Evolutionary conservation across 2,113 vertebrate genomes (phyloP).

Genomic region (Trematomus loennbergii): DNA sequence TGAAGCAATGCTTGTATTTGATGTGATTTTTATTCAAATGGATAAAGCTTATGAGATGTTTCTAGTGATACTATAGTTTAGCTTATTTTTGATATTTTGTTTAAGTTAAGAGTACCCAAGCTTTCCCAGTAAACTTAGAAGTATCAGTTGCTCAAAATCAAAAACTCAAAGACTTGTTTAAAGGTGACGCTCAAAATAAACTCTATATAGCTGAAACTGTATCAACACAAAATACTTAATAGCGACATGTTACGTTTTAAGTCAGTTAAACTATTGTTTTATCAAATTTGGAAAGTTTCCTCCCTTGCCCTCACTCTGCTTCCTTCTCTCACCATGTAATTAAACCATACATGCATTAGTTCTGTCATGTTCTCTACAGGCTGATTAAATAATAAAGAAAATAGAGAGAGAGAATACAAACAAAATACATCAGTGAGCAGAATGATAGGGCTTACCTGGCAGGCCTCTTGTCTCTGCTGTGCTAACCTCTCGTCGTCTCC

Average conservation of each 20-base stretch:
- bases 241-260: background rate
- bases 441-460: conserved; percentile 83
- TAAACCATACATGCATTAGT: background rate
- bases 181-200: background rate
- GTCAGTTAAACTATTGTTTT: background rate
- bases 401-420: background rate
- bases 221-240: background rate
- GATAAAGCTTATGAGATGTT: too few species aligned
- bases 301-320: background rate
- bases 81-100: background rate
- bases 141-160: background rate
- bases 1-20: too few species aligned
- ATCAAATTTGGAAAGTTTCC: background rate
- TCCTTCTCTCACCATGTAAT: background rate
- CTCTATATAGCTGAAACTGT: background rate
- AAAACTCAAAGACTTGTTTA: background rate
- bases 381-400: background rate
- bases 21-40: too few species aligned
- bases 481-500: conserved; percentile 67
- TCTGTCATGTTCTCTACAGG: background rate
- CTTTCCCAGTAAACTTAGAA: background rate
- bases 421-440: background rate
- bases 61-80: too few species aligned
- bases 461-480: conserved; percentile 81
- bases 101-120: too few species aligned